Base-by-base conservation (phyloP, 2,797 vertebrate species). In the Mionectes olivaceus region DNA sequence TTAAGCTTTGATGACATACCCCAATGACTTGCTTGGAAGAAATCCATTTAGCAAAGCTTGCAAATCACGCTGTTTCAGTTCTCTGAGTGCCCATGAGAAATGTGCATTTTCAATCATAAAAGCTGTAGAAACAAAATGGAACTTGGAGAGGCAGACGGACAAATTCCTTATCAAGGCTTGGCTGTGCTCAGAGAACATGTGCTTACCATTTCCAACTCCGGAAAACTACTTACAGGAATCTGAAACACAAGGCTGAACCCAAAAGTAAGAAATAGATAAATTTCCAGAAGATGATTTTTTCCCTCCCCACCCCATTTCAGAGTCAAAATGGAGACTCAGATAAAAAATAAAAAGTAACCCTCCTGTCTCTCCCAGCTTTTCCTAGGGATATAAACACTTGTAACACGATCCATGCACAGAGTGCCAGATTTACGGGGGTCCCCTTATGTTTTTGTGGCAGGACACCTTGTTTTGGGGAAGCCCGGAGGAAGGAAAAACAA, bases 1-100 rank as follows among this genome's bases (percentile, higher is more conserved):
- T 76, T 96, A 94, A 95, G 91, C 95, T 96, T 97, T 96, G 91
- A 94, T 96, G 95, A 97, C 94, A 96, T 96, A 94, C 93, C 90
- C 89, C 95, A 94, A 84, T 82, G 95, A 93, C 91, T 96, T 94
- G 77, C 85, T 93, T 96, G 96, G 96, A 96, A 96, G 74, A 91
- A 97, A 95, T 97, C 95, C 95, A 96, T 93, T 93, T 84, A 97
- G 91, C 83, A 77, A 44, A 87, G 91, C 95, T 93, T 95, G 95
- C 91, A 96, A 96, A 97, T 96, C 94, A 94, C 18, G 53, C 95
- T 93, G 89, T 70, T 96, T 95, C 93, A 88, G 93, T 93, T 70
- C 85, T 56, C 30, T 55, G 88, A 94, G 93, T 35, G 83, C 93
- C 91, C 93, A 94, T 32, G 95, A 97, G 95, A 96, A 96, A 95